Evolutionary conservation across 2,888 invertebrate genomes (phyloP).

Genomic region (Lottia gigantea): DNA sequence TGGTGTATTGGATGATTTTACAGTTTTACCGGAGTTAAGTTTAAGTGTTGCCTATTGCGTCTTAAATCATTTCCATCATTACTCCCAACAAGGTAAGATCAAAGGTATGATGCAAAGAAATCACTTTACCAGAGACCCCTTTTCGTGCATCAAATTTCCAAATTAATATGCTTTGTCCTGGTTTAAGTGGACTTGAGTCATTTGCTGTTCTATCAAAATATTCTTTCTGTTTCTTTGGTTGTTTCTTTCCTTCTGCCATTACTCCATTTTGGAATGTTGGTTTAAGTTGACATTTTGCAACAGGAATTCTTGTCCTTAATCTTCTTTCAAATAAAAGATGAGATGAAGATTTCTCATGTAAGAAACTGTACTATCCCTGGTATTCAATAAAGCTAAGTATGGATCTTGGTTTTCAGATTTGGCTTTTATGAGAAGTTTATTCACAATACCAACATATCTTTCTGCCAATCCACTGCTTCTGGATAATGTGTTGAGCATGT

Average conservation of each 20-base stretch:
- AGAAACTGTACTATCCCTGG: neutral
- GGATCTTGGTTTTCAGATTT: neutral
- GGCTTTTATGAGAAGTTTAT: conserved; percentile 1
- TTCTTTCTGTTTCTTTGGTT: neutral
- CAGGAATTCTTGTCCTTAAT: conserved; percentile 7
- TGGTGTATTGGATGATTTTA: neutral
- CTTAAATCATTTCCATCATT: neutral
- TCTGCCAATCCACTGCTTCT: conserved; percentile 9
- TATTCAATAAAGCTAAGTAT: conserved; percentile 8
- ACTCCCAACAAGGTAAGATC: neutral
- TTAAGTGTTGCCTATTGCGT: neutral
- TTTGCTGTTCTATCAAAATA: conserved; percentile 10
- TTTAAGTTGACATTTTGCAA: neutral
- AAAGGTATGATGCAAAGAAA: neutral
- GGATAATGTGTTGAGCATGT: conserved; percentile 7
- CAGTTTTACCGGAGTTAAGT: too few species aligned
- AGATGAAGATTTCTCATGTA: neutral
- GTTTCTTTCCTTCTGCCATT: neutral
- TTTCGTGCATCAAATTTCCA: neutral
- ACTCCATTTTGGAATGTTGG: conserved; percentile 4
- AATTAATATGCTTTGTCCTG: neutral
- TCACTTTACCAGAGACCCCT: conserved; percentile 1
- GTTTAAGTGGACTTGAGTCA: neutral
- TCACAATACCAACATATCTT: conserved; percentile 12
- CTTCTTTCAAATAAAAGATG: conserved; percentile 3